Evolutionary conservation across 2,113 vertebrate genomes (phyloP), one percentile per base, ranked within the genome.

Genomic region (Myocastor coypus): DNA sequence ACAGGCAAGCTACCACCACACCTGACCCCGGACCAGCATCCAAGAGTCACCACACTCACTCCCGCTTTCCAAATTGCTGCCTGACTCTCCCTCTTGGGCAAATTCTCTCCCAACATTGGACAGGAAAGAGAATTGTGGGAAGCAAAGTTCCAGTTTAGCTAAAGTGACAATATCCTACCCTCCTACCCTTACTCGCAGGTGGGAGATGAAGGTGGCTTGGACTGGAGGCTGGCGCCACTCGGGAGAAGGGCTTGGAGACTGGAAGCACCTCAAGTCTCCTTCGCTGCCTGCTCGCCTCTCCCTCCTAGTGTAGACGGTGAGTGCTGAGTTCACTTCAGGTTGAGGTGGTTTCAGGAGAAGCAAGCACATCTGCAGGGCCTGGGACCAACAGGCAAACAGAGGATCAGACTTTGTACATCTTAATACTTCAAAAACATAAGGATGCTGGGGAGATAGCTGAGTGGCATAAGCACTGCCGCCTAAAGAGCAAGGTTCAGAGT

Each of bases 101-200:
- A 81, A 86, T 37, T 64, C 64, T 89, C 73, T 28, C 34, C 55
- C 81, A 81, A 42, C 75, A 52, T 40, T 73, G 93, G 5, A 42
- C 34, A 86, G 52, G 64, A 81, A 92, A 89, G 57, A 37, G 24
- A 73, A 90, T 81, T 77, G 22, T n/a, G 34, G 87, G 68, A 91
- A 87, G 61, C 34, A 61, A 28, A 55, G 66, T 69, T 89, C 42
- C 46, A 16, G 13, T 32, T 96, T 81, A 69, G 32, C 59, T 69
- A 73, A 95, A 26, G 0, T 69, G 40, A 69, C 73, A 61, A 9
- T 66, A 52, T 55, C 50, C 37, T 32, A 95, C 42, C 40, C 37
- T 37, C 57, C 20, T 63, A 57, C 1, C 19, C n/a, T 57, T 16
- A 64, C 40, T 1, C 19, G 14, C 46, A 78, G 37, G 17, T 92